Evolutionary conservation across 2,888 invertebrate species (phyloP).

Genomic region (Alcis repandata): DNA sequence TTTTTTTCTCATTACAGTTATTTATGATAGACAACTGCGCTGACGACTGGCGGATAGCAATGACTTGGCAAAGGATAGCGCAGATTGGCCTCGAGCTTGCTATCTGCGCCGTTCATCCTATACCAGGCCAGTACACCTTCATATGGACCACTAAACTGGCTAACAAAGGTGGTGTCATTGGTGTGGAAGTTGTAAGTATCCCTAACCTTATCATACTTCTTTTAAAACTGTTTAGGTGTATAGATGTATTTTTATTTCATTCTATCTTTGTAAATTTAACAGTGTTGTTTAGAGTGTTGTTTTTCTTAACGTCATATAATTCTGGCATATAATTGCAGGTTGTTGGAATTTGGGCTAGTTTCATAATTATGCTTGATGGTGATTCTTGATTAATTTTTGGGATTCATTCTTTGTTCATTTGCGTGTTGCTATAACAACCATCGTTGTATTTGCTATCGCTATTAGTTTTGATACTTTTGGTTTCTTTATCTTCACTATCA

Average conservation of each 20-base stretch:
- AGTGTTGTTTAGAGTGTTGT: neutral
- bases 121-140: slow-evolving; percentile 98
- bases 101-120: slow-evolving; percentile 99
- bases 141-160: slow-evolving; percentile 98
- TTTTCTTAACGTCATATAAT: neutral
- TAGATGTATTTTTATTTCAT: neutral
- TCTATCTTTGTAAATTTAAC: neutral
- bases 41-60: slow-evolving; percentile 99
- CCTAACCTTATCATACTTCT: neutral
- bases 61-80: slow-evolving; percentile 98
- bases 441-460: neutral
- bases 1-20: slow-evolving; percentile 89
- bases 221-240: neutral
- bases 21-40: slow-evolving; percentile 99
- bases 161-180: slow-evolving; percentile 92
- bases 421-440: neutral
- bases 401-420: neutral
- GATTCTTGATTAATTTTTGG: neutral
- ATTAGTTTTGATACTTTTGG: slow-evolving; percentile 27
- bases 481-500: slow-evolving; percentile 26
- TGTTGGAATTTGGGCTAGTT: neutral
- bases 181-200: slow-evolving; percentile 86
- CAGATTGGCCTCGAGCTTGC: slow-evolving; percentile 96
- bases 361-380: neutral
- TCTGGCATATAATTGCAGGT: neutral